Evolutionary conservation across 2,797 vertebrate genomes (phyloP).

Genomic region (Sebastes kiyomatsui): DNA sequence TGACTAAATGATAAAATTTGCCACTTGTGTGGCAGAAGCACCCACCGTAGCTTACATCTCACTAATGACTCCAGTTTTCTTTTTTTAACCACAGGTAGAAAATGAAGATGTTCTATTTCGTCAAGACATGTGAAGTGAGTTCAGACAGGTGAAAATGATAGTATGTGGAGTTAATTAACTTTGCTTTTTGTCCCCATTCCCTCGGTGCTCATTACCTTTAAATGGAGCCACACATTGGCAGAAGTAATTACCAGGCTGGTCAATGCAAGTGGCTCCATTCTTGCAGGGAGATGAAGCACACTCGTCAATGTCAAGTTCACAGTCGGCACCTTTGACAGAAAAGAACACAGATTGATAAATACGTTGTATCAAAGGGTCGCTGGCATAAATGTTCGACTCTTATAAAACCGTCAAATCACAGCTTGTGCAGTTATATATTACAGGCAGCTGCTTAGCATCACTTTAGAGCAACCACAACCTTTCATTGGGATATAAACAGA

Average conservation of each 20-base stretch:
- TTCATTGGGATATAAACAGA: background rate
- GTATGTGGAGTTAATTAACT: slow-evolving; percentile 89
- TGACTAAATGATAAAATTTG: slow-evolving; percentile 3
- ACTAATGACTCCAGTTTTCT: slow-evolving; percentile 37
- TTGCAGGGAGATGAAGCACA: slow-evolving; percentile 86
- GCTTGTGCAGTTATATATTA: background rate
- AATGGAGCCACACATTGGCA: slow-evolving; percentile 89
- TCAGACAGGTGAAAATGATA: slow-evolving; percentile 87
- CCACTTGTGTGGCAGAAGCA: background rate
- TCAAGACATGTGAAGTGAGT: slow-evolving; percentile 75
- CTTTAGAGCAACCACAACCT: background rate
- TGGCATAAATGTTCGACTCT: slow-evolving; percentile 22
- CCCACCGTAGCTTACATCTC: background rate
- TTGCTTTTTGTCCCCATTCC: slow-evolving; percentile 82
- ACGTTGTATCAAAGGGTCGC: slow-evolving; percentile 12
- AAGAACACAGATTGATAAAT: slow-evolving; percentile 54
- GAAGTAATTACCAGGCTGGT: slow-evolving; percentile 90
- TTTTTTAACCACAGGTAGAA: slow-evolving; percentile 55
- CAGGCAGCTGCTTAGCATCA: background rate
- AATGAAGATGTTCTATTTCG: slow-evolving; percentile 79
- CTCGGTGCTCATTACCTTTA: slow-evolving; percentile 91
- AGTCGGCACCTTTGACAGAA: slow-evolving; percentile 77
- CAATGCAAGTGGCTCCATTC: slow-evolving; percentile 87
- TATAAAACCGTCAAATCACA: slow-evolving; percentile 38
- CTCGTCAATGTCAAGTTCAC: slow-evolving; percentile 85